Conservation (phyloP, 1,140 invertebrate species). For the Neodiprion lecontei region DNA sequence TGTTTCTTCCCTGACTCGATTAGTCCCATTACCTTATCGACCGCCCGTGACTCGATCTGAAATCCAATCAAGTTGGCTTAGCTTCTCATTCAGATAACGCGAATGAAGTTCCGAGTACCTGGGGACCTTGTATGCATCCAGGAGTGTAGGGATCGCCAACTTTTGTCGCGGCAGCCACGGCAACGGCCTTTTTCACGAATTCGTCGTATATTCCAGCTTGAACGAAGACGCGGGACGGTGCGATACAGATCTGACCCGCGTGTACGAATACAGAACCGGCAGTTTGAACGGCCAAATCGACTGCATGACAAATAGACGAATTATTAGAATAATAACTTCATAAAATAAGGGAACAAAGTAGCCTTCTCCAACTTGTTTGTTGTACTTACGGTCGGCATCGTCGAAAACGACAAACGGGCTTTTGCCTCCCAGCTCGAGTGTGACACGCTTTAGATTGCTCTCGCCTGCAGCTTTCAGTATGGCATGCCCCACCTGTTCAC, state of each 20-base stretch:
- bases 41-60: conserved; percentile 73
- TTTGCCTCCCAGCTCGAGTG: conserved; percentile 80
- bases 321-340: conserved; percentile 3
- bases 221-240: conserved; percentile 73
- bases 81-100: too few relatives aligned
- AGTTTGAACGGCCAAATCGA: conserved; percentile 69
- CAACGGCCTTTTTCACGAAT: conserved; percentile 68
- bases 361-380: background rate
- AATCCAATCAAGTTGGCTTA: conserved; percentile 25
- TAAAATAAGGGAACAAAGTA: background rate
- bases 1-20: conserved; percentile 76
- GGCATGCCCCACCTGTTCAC: conserved; percentile 62
- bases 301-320: conserved; percentile 44
- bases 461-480: conserved; percentile 70
- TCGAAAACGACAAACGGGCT: conserved; percentile 76
- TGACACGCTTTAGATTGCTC: conserved; percentile 75
- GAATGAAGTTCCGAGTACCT: conserved; percentile 54
- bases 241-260: conserved; percentile 76
- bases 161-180: conserved; percentile 61
- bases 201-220: conserved; percentile 74
- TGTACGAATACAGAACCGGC: conserved; percentile 71
- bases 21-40: conserved; percentile 71
- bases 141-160: conserved; percentile 72
- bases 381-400: conserved; percentile 62
- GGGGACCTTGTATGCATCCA: conserved; percentile 68